Base-by-base conservation (phyloP, 2,113 vertebrate genomes). In the Synodontis membranacea region DNA sequence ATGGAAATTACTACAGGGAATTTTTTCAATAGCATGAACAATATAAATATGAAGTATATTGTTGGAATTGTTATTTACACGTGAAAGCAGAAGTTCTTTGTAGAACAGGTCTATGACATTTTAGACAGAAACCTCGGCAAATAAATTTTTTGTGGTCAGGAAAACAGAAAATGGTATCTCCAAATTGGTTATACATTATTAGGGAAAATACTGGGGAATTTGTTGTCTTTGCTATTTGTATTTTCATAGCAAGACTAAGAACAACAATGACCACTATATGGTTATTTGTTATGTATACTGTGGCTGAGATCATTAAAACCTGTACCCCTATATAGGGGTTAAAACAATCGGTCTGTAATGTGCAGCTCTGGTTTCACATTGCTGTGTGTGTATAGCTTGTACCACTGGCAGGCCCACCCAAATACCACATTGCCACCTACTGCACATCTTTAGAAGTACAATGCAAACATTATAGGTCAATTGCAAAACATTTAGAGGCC, bases 391-490 rank as follows among this genome's bases (percentile, higher is more conserved):
- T 78, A 6, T 52, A 4, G 5, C 37, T n/a, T 17, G 8, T 8
- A 25, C 14, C 9, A 37, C 48, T 50, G 15, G 39, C 12, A 48
- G 23, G 1, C 12, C 42, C 50, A 37, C n/a, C 48, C 50, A 54
- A 79, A 79, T 54, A 54, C 76, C 37, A 79, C 50, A 79, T 54
- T 79, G 50, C 76, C 76, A 79, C 31, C 76, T 79, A 79, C 50
- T 79, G 76, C 31, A 34, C 4, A 79, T 56, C 3, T 23, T 37
- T 54, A 37, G 17, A 54, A 54, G 21, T 79, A 11, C 50, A 23
- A 54, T 79, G 31, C 17, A 54, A 12, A 79, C 2, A 52, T 52
- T 5, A 76, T 8, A 2, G 25, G n/a, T 79, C 8, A 17, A 31
- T 78, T 19, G 52, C n/a, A 42, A 37, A 68, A 68, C 15, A 68